Percentiles rank a stretch among this genome's conserved stretches.
Evolutionary conservation across 2,113 vertebrate species (phyloP).

Genomic region (Sula dactylatra): DNA sequence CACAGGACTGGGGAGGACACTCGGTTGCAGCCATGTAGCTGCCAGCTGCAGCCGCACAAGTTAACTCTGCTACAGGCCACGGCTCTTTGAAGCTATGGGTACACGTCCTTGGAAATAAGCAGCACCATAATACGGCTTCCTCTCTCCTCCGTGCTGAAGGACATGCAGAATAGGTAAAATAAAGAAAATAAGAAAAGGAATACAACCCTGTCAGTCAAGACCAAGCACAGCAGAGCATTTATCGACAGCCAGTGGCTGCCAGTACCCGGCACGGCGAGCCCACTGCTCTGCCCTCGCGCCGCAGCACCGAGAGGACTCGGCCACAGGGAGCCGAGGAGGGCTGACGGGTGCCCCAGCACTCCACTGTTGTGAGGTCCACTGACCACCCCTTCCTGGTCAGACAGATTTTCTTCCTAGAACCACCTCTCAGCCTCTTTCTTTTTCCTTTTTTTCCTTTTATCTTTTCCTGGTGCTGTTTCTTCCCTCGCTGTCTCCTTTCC

Average conservation of each 20-base stretch:
- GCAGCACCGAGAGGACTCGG: fast-evolving
- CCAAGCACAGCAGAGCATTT: background rate
- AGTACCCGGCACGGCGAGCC: background rate
- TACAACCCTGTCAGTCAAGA: background rate
- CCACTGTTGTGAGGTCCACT: background rate
- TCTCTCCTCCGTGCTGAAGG: slow-evolving; percentile 23
- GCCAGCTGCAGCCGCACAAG: background rate
- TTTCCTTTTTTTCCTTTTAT: background rate
- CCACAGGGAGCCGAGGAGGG: background rate
- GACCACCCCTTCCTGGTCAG: background rate
- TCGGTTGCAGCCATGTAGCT: fast-evolving
- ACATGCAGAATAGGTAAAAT: background rate
- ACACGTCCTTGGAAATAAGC: background rate
- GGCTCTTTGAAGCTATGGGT: background rate
- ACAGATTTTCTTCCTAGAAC: background rate
- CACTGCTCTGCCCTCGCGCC: fast-evolving
- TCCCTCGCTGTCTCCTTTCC: background rate
- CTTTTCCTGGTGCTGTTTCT: background rate
- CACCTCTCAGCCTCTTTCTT: background rate
- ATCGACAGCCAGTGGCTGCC: background rate
- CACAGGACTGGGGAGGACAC: background rate
- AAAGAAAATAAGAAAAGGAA: slow-evolving; percentile 1
- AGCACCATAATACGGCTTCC: background rate
- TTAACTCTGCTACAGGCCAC: fast-evolving
- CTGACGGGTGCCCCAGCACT: background rate